Conservation (phyloP, 2,888 invertebrate species). For the Ceriagrion tenellum region DNA sequence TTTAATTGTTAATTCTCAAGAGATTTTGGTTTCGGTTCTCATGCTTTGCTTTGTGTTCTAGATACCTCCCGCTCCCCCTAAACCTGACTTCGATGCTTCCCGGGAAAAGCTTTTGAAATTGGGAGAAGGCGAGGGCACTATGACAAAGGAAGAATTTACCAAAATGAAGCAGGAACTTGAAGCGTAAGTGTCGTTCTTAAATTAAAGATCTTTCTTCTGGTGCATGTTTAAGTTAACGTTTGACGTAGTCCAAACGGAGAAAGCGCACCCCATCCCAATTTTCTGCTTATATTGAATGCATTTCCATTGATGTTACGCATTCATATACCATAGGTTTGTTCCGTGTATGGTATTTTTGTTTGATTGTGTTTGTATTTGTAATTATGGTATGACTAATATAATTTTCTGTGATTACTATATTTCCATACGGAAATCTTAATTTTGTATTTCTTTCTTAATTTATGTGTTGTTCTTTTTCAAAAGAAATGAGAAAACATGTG, state of each 20-base stretch:
- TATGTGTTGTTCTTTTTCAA: too few species aligned
- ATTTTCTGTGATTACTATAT: too few species aligned
- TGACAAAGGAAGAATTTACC: conserved; percentile 98
- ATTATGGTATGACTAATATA: too few species aligned
- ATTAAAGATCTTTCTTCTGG: neutral
- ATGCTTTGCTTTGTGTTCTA: conserved; percentile 75
- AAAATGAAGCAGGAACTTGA: conserved; percentile 99
- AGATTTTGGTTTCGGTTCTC: neutral
- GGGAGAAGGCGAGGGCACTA: conserved; percentile 99
- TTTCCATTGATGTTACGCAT: too few species aligned
- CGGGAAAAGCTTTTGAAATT: conserved; percentile 98
- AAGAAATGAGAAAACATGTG: too few species aligned
- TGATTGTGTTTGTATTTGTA: too few species aligned
- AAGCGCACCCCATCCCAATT: too few species aligned
- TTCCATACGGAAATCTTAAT: too few species aligned
- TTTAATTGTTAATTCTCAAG: neutral
- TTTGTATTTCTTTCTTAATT: too few species aligned
- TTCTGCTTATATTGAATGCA: too few species aligned
- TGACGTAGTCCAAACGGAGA: neutral
- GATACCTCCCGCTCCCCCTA: conserved; percentile 96
- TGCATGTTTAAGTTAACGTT: neutral
- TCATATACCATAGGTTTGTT: too few species aligned
- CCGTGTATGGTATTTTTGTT: too few species aligned
- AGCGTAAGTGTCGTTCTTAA: conserved; percentile 85
- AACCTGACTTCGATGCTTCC: conserved; percentile 99